These are phyloP conservation scores for Sinocyclocheilus anophthalmus DNA, from an alignment of 2,113 vertebrate species.

Conservation along the genomic window DNA sequence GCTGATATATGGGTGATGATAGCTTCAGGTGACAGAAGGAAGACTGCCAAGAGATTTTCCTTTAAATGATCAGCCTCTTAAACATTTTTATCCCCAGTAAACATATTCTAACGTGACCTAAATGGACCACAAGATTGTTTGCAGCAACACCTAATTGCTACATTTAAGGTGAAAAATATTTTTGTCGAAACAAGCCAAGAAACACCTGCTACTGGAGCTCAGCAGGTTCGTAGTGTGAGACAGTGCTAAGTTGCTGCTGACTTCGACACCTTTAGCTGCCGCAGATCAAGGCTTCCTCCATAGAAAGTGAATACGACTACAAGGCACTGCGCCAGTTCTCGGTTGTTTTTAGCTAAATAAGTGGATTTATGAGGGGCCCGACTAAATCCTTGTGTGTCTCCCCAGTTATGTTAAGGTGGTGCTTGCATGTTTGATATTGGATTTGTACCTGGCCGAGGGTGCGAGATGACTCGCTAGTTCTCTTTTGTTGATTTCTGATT, in stretches of 20 bases:
- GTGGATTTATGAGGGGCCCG: too few species aligned
- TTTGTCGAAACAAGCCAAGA: constrained; percentile 25
- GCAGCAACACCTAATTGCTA: constrained; percentile 9
- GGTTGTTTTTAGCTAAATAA: too few species aligned
- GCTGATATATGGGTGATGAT: constrained; percentile 59
- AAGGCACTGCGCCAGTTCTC: constrained; percentile 63
- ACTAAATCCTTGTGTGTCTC: too few species aligned
- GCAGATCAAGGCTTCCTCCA: constrained; percentile 51
- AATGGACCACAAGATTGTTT: not conserved
- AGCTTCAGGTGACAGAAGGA: constrained; percentile 53
- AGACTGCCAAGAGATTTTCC: constrained; percentile 31
- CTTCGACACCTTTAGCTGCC: constrained; percentile 42
- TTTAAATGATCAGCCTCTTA: constrained; percentile 34
- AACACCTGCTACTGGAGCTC: constrained; percentile 46
- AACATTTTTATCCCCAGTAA: not conserved
- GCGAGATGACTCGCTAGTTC: too few species aligned
- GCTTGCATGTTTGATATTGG: too few species aligned
- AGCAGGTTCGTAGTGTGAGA: constrained; percentile 36
- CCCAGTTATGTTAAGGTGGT: too few species aligned
- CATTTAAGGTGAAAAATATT: constrained; percentile 33
- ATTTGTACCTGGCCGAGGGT: too few species aligned
- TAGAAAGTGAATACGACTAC: constrained; percentile 64
- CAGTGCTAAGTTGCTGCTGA: constrained; percentile 32
- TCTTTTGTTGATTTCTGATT: too few species aligned
- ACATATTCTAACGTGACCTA: not conserved